These are phyloP conservation scores for Littorina saxatilis DNA, from an alignment of 1,140 invertebrate species.

Conservation along the genomic window DNA sequence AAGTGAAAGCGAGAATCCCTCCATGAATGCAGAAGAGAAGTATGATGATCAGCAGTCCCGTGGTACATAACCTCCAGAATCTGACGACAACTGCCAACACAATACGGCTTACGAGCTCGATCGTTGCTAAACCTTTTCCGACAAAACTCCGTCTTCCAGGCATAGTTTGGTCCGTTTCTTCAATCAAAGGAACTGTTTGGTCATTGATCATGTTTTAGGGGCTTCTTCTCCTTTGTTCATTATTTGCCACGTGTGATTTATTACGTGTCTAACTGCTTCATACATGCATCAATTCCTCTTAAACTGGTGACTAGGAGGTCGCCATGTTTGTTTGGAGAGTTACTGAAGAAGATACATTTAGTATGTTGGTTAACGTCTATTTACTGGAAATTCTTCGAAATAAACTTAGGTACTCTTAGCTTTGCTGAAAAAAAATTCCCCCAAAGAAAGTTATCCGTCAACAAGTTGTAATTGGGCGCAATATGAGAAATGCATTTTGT, in stretches of 20 bases:
- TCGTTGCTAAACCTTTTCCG: constrained; percentile 48
- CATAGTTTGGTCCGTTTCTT: constrained; percentile 33
- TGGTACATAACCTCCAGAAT: constrained; percentile 65
- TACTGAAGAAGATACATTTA: constrained; percentile 6
- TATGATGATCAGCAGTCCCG: constrained; percentile 76
- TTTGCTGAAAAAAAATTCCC: too few species aligned
- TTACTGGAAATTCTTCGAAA: neutral
- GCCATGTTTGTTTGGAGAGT: constrained; percentile 36
- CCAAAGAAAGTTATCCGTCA: too few species aligned
- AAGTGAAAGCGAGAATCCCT: constrained; percentile 82
- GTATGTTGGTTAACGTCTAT: neutral
- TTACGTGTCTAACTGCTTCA: neutral
- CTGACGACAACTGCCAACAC: constrained; percentile 52
- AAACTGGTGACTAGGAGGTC: neutral
- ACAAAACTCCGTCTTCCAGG: constrained; percentile 43
- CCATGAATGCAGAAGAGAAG: constrained; percentile 90
- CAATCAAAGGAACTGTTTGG: neutral
- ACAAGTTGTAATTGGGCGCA: too few species aligned
- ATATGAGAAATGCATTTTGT: too few species aligned
- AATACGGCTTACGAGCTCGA: constrained; percentile 50
- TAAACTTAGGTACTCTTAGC: too few species aligned
- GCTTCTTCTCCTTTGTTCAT: neutral
- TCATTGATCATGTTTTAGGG: constrained; percentile 24
- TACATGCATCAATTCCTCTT: neutral
- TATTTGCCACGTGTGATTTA: neutral